Conservation (phyloP, 1,140 invertebrate species). For the Schmidtea mediterranea region DNA sequence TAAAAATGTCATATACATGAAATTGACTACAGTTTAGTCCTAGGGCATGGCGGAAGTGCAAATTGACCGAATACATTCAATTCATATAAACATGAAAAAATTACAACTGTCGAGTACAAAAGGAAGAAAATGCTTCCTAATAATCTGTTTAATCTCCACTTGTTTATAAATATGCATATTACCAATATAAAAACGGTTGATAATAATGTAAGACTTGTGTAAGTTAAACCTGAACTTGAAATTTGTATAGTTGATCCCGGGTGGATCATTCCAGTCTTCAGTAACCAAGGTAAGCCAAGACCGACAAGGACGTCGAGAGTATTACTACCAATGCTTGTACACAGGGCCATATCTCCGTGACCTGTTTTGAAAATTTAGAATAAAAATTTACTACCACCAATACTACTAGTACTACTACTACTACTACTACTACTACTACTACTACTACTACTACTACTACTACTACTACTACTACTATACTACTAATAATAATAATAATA, state of each 20-base stretch:
- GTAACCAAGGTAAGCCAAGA: constrained; percentile 59
- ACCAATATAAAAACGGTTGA: constrained; percentile 18
- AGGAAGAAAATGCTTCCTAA: constrained; percentile 15
- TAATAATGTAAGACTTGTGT: constrained; percentile 15
- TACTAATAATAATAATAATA: too few relatives aligned
- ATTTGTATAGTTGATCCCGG: constrained; percentile 11
- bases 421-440: too few relatives aligned
- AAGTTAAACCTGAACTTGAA: constrained; percentile 15
- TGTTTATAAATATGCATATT: constrained; percentile 12
- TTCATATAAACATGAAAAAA: constrained; percentile 19
- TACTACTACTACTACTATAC: too few relatives aligned
- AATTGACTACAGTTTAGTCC: not conserved
- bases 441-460: too few relatives aligned
- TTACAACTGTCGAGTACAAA: constrained; percentile 15
- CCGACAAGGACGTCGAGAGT: constrained; percentile 94
- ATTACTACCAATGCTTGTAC: constrained; percentile 88
- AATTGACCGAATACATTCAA: constrained; percentile 21
- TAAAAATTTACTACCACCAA: not conserved
- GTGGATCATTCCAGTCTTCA: constrained; percentile 12
- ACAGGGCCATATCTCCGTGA: constrained; percentile 77
- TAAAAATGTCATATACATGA: too few relatives aligned
- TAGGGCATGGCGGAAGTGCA: constrained; percentile 14
- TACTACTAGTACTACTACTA: too few relatives aligned
- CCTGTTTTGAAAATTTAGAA: constrained; percentile 1
- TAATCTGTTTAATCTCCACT: constrained; percentile 15